phyloP scores from a whole-genome alignment of 2,888 invertebrate genomes.

The Cryptocephalus primarius region DNA sequence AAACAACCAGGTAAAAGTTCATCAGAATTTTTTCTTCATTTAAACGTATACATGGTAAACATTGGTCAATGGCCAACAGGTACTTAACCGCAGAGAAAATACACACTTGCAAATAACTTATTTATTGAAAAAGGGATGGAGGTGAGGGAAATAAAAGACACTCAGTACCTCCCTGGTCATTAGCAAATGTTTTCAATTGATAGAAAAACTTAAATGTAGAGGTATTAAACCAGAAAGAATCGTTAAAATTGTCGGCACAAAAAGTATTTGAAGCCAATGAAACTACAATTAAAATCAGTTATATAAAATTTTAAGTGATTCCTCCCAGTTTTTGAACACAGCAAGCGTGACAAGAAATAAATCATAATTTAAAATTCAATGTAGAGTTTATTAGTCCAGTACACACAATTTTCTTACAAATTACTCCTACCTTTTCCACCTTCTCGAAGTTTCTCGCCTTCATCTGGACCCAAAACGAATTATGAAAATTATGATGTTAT shows the following conservation, averaged over 20 bases:
- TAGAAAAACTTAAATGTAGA: not conserved
- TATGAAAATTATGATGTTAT: too few relatives aligned
- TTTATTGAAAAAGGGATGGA: slow-evolving; percentile 6
- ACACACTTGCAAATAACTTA: slow-evolving; percentile 11
- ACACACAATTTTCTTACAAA: slow-evolving; percentile 16
- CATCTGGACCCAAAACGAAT: slow-evolving; percentile 59
- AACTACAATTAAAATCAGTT: not conserved
- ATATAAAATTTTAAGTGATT: slow-evolving; percentile 24
- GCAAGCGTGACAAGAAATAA: slow-evolving; percentile 7
- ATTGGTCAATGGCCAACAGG: slow-evolving; percentile 24
- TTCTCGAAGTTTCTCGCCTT: slow-evolving; percentile 94
- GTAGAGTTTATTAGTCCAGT: not conserved
- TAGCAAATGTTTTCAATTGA: slow-evolving; percentile 21
- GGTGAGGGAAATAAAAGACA: slow-evolving; percentile 14
- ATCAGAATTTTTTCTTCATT: not conserved
- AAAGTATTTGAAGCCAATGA: too few relatives aligned
- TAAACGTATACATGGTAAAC: slow-evolving; percentile 7
- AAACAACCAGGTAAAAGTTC: too few relatives aligned
- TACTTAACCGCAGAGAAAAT: slow-evolving; percentile 19
- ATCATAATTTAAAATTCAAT: not conserved
- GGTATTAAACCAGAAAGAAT: slow-evolving; percentile 26
- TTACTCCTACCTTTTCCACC: slow-evolving; percentile 84
- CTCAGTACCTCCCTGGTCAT: slow-evolving; percentile 18
- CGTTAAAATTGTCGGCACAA: not conserved
- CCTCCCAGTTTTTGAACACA: slow-evolving; percentile 37